Evolutionary conservation across 2,797 vertebrate genomes (phyloP).

Genomic region (Thunnus albacares): DNA sequence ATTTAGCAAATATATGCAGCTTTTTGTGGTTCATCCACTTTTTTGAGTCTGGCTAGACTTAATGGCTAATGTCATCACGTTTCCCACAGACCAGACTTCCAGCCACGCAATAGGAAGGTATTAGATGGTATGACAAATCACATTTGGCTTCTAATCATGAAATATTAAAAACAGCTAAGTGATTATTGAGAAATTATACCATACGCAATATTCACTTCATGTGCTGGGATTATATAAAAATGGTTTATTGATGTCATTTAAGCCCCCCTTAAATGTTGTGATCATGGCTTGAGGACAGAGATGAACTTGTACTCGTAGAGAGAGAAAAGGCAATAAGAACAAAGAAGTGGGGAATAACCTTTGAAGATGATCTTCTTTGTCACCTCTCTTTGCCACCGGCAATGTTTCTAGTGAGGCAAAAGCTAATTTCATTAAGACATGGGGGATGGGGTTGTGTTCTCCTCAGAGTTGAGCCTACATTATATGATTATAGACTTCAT

Average conservation of each 20-base stretch:
- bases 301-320: constrained; percentile 72
- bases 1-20: constrained; percentile 1
- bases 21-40: constrained; percentile 9
- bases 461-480: constrained; percentile 59
- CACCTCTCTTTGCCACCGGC: constrained; percentile 77
- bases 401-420: constrained; percentile 67
- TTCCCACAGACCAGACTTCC: constrained; percentile 27
- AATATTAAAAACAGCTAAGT: constrained; percentile 74
- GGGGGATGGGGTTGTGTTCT: constrained; percentile 65
- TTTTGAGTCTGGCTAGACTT: constrained; percentile 11
- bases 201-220: constrained; percentile 64
- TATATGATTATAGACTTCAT: constrained; percentile 68
- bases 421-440: constrained; percentile 83
- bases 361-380: constrained; percentile 83
- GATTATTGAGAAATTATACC: constrained; percentile 73
- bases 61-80: constrained; percentile 20
- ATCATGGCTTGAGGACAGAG: constrained; percentile 70
- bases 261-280: constrained; percentile 55
- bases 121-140: constrained; percentile 62
- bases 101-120: constrained; percentile 36
- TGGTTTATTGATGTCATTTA: constrained; percentile 79
- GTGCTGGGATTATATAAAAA: constrained; percentile 65
- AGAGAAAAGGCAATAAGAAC: constrained; percentile 74
- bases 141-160: constrained; percentile 63
- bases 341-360: constrained; percentile 71